These are phyloP conservation scores for Lasioglossum pauxillum DNA, from an alignment of 2,888 invertebrate species.

Conservation along the genomic window DNA sequence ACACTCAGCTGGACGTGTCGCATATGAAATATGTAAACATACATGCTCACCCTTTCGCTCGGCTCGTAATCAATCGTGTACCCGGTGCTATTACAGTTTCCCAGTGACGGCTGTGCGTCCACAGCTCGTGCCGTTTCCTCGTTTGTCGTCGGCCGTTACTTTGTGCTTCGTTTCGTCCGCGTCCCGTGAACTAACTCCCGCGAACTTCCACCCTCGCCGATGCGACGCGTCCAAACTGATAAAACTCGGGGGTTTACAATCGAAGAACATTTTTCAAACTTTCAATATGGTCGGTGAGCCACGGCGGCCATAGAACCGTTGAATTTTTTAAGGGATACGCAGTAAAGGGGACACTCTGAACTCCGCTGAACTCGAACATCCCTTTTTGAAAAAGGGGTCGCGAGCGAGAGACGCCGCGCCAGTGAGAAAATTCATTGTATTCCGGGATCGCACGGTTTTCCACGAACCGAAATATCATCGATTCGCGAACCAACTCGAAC, in stretches of 20 bases:
- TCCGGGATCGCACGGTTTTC: neutral
- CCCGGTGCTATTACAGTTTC: constrained; percentile 60
- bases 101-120: neutral
- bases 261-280: constrained; percentile 24
- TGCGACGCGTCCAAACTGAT: neutral
- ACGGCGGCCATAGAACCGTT: constrained; percentile 16
- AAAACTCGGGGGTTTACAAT: neutral
- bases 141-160: constrained; percentile 29
- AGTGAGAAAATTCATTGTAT: neutral
- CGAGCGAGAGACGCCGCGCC: neutral
- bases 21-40: constrained; percentile 76
- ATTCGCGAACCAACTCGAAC: constrained; percentile 38
- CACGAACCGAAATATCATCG: constrained; percentile 19
- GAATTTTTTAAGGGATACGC: constrained; percentile 36
- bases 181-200: neutral
- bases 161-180: neutral
- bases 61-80: constrained; percentile 59
- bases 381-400: neutral
- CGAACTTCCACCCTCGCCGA: neutral
- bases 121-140: constrained; percentile 11
- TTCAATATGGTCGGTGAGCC: neutral
- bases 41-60: constrained; percentile 72
- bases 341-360: neutral
- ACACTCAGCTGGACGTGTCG: constrained; percentile 75
- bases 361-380: neutral